phyloP scores from a whole-genome alignment of 2,888 invertebrate species.

The Anticlea derivata region DNA sequence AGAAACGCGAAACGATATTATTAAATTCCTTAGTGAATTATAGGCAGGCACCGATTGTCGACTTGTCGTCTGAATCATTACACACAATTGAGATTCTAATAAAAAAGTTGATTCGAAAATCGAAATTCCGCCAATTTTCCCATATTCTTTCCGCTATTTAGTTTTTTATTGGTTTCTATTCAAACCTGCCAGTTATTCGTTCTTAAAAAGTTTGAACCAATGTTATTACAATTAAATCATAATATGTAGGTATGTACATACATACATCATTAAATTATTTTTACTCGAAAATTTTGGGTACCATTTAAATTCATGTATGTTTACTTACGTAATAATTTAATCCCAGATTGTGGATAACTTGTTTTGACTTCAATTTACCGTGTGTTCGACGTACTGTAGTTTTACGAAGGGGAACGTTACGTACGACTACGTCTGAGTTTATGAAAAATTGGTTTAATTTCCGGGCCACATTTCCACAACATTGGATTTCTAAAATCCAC shows the following conservation, averaged over 20 bases:
- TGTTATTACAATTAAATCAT: too few relatives aligned
- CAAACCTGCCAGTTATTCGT: too few relatives aligned
- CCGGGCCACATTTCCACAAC: slow-evolving; percentile 22
- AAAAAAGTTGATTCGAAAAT: not conserved
- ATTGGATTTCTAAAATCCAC: slow-evolving; percentile 24
- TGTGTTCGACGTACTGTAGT: slow-evolving; percentile 5
- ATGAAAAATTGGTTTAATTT: slow-evolving; percentile 26
- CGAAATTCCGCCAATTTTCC: not conserved
- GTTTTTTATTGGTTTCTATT: too few relatives aligned
- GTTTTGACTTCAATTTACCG: not conserved
- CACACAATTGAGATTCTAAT: not conserved
- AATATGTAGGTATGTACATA: too few relatives aligned
- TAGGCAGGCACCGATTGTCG: not conserved
- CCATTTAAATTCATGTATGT: too few relatives aligned
- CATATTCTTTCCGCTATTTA: too few relatives aligned
- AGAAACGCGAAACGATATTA: slow-evolving; percentile 8
- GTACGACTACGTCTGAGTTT: slow-evolving; percentile 15
- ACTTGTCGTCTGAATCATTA: not conserved
- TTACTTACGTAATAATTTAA: too few relatives aligned
- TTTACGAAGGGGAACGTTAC: not conserved
- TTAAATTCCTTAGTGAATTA: slow-evolving; percentile 9
- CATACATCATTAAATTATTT: too few relatives aligned
- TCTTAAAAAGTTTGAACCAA: too few relatives aligned
- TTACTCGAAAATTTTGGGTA: too few relatives aligned
- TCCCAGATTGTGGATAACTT: not conserved